Evolutionary conservation across 2,797 vertebrate species (phyloP).

Genomic region (Odontamblyopus rebecca): DNA sequence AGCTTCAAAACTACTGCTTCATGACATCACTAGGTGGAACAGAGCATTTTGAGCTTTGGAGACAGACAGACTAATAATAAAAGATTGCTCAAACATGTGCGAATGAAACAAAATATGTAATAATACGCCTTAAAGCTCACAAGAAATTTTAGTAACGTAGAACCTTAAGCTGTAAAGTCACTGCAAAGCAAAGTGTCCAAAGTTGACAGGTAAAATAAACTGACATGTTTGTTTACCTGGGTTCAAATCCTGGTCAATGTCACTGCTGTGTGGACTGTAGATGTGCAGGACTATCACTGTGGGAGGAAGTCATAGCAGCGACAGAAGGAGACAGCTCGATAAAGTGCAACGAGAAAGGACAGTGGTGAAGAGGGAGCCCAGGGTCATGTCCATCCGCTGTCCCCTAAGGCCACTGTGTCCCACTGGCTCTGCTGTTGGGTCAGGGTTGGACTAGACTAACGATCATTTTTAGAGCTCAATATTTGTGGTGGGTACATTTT

Average conservation of each 20-base stretch:
- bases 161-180: no score
- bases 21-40: no score
- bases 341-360: slow-evolving; percentile 38
- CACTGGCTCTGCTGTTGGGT: slow-evolving; percentile 40
- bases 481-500: no score
- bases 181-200: no score
- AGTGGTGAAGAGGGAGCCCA: slow-evolving; percentile 18
- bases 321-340: slow-evolving; percentile 35
- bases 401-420: slow-evolving; percentile 43
- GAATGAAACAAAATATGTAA: no score
- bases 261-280: neutral
- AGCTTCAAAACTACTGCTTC: no score
- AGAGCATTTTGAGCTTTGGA: no score
- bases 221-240: neutral
- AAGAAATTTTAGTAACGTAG: neutral
- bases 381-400: slow-evolving; percentile 39
- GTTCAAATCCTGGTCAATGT: slow-evolving; percentile 12
- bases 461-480: no score
- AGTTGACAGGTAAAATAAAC: neutral
- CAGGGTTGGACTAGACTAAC: slow-evolving; percentile 32
- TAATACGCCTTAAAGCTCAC: no score
- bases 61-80: no score
- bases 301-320: slow-evolving; percentile 20
- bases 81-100: no score
- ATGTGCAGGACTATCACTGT: neutral